phyloP scores from a whole-genome alignment of 1,140 invertebrate genomes.

The Paralvinella palmiformis region DNA sequence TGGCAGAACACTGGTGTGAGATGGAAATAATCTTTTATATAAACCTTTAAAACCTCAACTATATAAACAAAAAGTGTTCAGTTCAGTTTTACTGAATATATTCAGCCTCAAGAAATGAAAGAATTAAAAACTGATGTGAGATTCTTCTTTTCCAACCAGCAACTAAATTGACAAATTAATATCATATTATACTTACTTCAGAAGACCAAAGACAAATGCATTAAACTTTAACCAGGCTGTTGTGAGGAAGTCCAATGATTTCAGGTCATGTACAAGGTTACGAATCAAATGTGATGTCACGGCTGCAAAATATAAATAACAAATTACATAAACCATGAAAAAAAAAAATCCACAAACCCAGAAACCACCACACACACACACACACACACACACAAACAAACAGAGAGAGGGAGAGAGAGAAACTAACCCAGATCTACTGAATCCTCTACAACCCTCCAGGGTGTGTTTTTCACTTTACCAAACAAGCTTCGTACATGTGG shows the following conservation, averaged over 20 bases:
- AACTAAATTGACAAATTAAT: neutral
- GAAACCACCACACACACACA: too few species aligned
- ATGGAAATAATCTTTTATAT: neutral
- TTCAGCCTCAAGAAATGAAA: neutral
- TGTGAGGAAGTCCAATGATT: slow-evolving; percentile 15
- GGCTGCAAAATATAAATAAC: slow-evolving; percentile 3
- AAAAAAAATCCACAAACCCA: too few species aligned
- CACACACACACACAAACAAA: too few species aligned
- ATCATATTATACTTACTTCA: slow-evolving; percentile 73
- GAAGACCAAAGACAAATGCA: slow-evolving; percentile 74
- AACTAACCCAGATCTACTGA: slow-evolving; percentile 67
- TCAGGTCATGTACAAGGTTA: slow-evolving; percentile 18
- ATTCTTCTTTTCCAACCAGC: neutral
- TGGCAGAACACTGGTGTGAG: too few species aligned
- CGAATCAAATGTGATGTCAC: slow-evolving; percentile 10
- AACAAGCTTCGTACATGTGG: slow-evolving; percentile 73
- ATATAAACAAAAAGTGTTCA: neutral
- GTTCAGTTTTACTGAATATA: neutral
- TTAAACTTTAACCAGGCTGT: slow-evolving; percentile 61
- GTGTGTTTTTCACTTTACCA: slow-evolving; percentile 74
- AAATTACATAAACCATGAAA: neutral
- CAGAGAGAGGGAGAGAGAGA: too few species aligned
- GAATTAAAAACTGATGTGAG: neutral
- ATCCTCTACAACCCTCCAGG: slow-evolving; percentile 79
- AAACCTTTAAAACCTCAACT: neutral